Conservation (phyloP, 2,888 invertebrate species). For the Gisinianus flammeolus region DNA sequence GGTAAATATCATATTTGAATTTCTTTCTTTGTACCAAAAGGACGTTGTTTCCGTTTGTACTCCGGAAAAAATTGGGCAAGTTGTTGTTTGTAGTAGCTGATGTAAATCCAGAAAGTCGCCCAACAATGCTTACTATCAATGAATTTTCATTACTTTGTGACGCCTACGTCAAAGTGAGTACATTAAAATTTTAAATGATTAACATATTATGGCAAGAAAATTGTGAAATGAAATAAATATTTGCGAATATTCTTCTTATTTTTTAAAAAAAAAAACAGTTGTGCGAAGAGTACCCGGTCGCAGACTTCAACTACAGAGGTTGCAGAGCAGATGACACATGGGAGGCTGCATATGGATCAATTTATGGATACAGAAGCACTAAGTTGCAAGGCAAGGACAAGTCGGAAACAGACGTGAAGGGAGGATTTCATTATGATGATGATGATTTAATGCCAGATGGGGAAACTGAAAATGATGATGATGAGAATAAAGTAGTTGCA, state of each 20-base stretch:
- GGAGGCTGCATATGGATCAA: slow-evolving; percentile 38
- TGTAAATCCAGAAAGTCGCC: slow-evolving; percentile 72
- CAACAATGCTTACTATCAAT: slow-evolving; percentile 76
- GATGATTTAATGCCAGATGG: slow-evolving; percentile 15
- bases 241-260: background rate
- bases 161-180: slow-evolving; percentile 68
- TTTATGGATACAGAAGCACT: slow-evolving; percentile 30
- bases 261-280: slow-evolving; percentile 42
- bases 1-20: no score
- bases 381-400: background rate
- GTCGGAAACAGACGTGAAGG: background rate
- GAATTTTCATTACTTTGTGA: slow-evolving; percentile 79
- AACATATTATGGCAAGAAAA: background rate
- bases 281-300: slow-evolving; percentile 49
- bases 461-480: background rate
- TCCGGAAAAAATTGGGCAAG: slow-evolving; percentile 70
- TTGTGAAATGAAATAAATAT: background rate
- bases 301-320: slow-evolving; percentile 48
- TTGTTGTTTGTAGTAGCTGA: slow-evolving; percentile 75
- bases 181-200: background rate
- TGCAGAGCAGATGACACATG: slow-evolving; percentile 46
- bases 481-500: background rate
- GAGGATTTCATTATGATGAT: slow-evolving; percentile 25
- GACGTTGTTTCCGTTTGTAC: slow-evolving; percentile 77
- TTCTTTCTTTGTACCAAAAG: no score